Conservation (phyloP, 2,797 vertebrate species). For the Pseudochirops cupreus region DNA sequence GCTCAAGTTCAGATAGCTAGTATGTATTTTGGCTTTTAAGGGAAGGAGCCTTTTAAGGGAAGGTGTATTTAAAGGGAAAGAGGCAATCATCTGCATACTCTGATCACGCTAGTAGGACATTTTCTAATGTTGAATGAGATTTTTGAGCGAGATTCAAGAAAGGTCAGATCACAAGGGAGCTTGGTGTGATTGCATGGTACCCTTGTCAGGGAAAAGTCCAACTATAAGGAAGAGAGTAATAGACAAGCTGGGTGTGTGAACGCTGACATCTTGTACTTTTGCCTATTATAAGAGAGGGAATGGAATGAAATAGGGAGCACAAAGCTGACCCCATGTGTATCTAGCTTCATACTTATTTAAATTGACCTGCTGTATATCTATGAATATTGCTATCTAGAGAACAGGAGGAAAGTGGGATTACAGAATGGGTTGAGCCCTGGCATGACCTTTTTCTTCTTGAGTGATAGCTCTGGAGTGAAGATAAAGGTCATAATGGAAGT, state of each 20-base stretch:
- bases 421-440: neutral
- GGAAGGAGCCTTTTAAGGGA: too few species aligned
- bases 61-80: neutral
- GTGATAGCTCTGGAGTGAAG: slow-evolving; percentile 59
- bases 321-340: slow-evolving; percentile 31
- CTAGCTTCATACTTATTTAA: slow-evolving; percentile 49
- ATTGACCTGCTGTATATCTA: neutral
- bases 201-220: slow-evolving; percentile 14
- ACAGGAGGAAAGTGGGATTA: neutral
- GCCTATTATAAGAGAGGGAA: slow-evolving; percentile 11
- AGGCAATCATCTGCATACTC: slow-evolving; percentile 9
- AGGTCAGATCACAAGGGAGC: slow-evolving; percentile 13
- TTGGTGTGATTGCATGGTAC: slow-evolving; percentile 36
- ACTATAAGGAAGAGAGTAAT: slow-evolving; percentile 6
- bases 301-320: slow-evolving; percentile 49
- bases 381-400: slow-evolving; percentile 26
- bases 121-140: slow-evolving; percentile 45
- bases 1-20: neutral
- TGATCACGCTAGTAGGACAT: neutral
- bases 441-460: slow-evolving; percentile 67
- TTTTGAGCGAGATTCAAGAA: slow-evolving; percentile 57
- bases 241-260: neutral
- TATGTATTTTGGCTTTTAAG: neutral
- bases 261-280: slow-evolving; percentile 37
- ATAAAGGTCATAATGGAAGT: slow-evolving; percentile 66